A percentile compares a stretch with the other conserved stretches of the same genome.
phyloP scores from a whole-genome alignment of 2,797 vertebrate species.

The Labroides dimidiatus region DNA sequence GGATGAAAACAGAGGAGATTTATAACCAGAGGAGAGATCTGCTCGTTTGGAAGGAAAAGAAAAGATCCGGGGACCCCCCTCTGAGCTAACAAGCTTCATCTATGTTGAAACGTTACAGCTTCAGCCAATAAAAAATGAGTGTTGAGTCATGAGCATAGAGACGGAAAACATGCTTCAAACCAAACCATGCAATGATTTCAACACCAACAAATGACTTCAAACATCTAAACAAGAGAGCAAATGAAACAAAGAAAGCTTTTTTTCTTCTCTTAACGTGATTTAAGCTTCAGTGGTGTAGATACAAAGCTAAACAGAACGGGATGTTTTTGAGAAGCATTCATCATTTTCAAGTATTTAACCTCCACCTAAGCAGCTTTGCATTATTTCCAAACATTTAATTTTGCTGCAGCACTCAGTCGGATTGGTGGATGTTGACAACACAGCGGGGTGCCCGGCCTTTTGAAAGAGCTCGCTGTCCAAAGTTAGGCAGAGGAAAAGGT shows the following conservation, averaged over 20 bases:
- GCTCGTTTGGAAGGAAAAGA: slow-evolving; percentile 32
- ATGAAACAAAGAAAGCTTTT: slow-evolving; percentile 18
- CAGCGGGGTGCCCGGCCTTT: slow-evolving; percentile 59
- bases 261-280: slow-evolving; percentile 7
- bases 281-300: slow-evolving; percentile 9
- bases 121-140: slow-evolving; percentile 27
- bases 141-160: slow-evolving; percentile 8
- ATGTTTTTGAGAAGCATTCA: slow-evolving; percentile 13
- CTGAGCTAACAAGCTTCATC: slow-evolving; percentile 45
- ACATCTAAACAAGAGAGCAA: background rate
- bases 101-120: slow-evolving; percentile 35
- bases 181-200: background rate
- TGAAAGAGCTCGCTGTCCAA: slow-evolving; percentile 50
- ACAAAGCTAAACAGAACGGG: slow-evolving; percentile 14
- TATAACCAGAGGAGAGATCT: slow-evolving; percentile 24
- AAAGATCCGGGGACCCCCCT: slow-evolving; percentile 28
- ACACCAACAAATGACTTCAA: background rate
- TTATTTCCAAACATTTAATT: slow-evolving; percentile 53
- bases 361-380: slow-evolving; percentile 37
- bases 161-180: background rate
- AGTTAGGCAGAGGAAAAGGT: slow-evolving; percentile 40
- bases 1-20: slow-evolving; percentile 28
- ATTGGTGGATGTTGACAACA: slow-evolving; percentile 65
- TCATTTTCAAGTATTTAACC: slow-evolving; percentile 42
- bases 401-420: slow-evolving; percentile 31